Base-by-base conservation (phyloP, 1,140 invertebrate genomes). In the Cydia splendana region DNA sequence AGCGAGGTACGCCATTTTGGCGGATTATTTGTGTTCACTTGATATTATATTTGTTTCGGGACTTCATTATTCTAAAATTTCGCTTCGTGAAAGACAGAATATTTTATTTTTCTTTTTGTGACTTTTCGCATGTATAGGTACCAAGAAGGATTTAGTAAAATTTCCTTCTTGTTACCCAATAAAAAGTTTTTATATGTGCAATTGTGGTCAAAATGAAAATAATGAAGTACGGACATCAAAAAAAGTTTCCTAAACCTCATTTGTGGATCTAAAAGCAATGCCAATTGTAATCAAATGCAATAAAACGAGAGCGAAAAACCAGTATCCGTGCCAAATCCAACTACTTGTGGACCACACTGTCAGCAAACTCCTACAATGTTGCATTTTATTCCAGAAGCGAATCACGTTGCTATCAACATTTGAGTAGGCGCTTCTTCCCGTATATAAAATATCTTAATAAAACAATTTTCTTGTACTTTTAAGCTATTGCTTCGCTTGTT, bases 1-100 rank as follows among this genome's bases (percentile, higher is more conserved):
- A 6, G 87, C 87, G 76, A 90, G 87, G 62, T 87, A 82, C 10
- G 89, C 83, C 89, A 91, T 91, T 38, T 77, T 77, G 76, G 57
- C 4, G 20, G 20, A 28, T 7, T 76, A n/a, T 80, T 65, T 75
- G 75, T 79, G 75, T 62, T 75, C 34, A 74, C 53, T 71, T 45
- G 24, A 71, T 38, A 42, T 71, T 20, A 18, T 34, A 24, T 71
- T 71, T 30, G 38, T 71, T 42, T 10, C 34, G 67, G 18, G 30
- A 42, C 67, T 30, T 71, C 67, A 71, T 71, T 42, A 38, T 71
- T 71, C 15, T 53, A 45, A 30, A 51, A 28, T 74, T 74, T 48
- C 28, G 18, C 5, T 74, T 51, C 48, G 28, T 45, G 67, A 71
- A 53, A 4, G 45, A 34, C 45, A 75, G 74, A 53, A 53, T 75